Conservation (phyloP, 2,888 invertebrate genomes). For the Metopia argyrocephala region DNA sequence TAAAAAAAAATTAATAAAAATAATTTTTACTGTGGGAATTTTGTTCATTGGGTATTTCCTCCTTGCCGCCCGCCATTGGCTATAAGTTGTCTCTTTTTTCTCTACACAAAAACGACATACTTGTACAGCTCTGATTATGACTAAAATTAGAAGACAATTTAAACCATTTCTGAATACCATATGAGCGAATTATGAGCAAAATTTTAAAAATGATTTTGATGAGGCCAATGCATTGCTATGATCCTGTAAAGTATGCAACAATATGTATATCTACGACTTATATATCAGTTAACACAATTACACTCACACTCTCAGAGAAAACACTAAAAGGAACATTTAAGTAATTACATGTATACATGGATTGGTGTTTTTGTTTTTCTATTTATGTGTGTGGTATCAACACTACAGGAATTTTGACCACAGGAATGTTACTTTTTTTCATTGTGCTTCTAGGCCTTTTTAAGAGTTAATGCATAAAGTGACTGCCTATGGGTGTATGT, state of each 20-base stretch:
- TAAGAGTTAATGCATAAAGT: slow-evolving; percentile 22
- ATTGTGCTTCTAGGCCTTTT: not conserved
- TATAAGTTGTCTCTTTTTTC: too few species aligned
- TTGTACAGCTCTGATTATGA: slow-evolving; percentile 1
- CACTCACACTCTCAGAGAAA: not conserved
- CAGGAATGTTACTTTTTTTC: slow-evolving; percentile 34
- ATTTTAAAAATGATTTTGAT: slow-evolving; percentile 15
- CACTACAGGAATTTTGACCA: slow-evolving; percentile 36
- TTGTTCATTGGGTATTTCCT: too few species aligned
- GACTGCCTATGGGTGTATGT: not conserved
- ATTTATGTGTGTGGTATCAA: slow-evolving; percentile 24
- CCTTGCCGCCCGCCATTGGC: too few species aligned
- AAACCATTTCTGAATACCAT: not conserved
- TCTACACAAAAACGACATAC: too few species aligned
- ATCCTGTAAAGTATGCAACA: slow-evolving; percentile 17
- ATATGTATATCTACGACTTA: not conserved
- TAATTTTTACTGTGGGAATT: too few species aligned
- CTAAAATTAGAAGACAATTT: slow-evolving; percentile 20
- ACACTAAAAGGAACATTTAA: too few species aligned
- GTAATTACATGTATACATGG: too few species aligned
- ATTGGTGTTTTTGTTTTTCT: too few species aligned
- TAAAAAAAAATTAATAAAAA: too few species aligned
- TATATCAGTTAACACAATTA: not conserved
- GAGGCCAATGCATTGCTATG: slow-evolving; percentile 7
- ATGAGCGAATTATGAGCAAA: slow-evolving; percentile 9